Percentiles rank a stretch among this genome's conserved stretches.
Conservation (phyloP, 2,888 invertebrate species). For the Leptothorax acervorum region DNA sequence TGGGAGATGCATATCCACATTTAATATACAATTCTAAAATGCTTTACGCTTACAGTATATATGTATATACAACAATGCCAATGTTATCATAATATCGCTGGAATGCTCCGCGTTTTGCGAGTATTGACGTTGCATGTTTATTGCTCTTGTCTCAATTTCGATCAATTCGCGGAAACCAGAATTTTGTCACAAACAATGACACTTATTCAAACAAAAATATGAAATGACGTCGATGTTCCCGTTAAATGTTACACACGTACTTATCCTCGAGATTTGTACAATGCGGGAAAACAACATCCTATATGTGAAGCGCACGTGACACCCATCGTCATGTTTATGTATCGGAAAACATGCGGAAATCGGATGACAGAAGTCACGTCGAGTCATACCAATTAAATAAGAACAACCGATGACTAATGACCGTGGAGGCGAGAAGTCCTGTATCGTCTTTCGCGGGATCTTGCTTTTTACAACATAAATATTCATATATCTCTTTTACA, state of each 20-base stretch:
- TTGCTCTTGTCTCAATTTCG: neutral
- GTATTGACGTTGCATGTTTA: neutral
- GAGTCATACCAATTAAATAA: slow-evolving; percentile 19
- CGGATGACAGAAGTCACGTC: neutral
- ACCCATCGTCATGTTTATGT: neutral
- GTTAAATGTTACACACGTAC: neutral
- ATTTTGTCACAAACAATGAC: neutral
- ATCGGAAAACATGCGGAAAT: slow-evolving; percentile 29
- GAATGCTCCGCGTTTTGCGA: neutral
- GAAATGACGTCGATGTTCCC: neutral
- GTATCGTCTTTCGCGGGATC: neutral
- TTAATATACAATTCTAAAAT: neutral
- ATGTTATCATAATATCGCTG: neutral
- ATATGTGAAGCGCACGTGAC: neutral
- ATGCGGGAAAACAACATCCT: neutral
- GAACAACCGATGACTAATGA: slow-evolving; percentile 22
- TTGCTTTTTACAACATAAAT: neutral
- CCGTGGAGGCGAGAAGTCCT: neutral
- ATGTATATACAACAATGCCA: too few species aligned
- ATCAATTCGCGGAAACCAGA: neutral
- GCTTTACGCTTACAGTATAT: too few species aligned
- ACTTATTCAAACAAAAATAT: neutral
- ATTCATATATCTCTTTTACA: neutral
- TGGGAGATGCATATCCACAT: neutral
- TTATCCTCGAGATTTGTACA: neutral